Evolutionary conservation across 2,797 vertebrate genomes (phyloP).

Genomic region (Anisognathus igniventris): DNA sequence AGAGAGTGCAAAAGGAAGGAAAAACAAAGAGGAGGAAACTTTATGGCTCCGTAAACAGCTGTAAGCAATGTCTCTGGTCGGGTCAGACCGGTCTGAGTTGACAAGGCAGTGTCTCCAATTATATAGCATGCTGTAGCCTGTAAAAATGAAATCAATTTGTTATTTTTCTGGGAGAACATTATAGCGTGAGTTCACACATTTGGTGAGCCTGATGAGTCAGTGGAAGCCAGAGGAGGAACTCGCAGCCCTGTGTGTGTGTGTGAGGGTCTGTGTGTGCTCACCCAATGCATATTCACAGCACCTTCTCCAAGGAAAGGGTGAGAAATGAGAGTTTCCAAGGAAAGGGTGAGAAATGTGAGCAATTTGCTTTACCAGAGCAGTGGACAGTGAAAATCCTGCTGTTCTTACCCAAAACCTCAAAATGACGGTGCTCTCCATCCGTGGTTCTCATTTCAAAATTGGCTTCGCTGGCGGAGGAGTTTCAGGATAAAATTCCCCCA

Average conservation of each 20-base stretch:
- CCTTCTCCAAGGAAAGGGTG: neutral
- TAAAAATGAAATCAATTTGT: constrained; percentile 74
- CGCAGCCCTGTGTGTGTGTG: neutral
- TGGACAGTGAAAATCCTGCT: neutral
- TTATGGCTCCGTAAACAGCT: constrained; percentile 70
- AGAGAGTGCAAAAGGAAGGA: constrained; percentile 43
- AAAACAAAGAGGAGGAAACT: constrained; percentile 64
- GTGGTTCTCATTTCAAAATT: neutral
- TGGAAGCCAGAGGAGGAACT: neutral
- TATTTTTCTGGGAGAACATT: constrained; percentile 68
- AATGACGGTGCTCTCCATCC: neutral
- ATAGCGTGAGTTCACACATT: constrained; percentile 61
- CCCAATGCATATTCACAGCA: neutral
- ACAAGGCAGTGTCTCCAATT: constrained; percentile 75
- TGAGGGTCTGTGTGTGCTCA: neutral
- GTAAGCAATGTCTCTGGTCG: constrained; percentile 71
- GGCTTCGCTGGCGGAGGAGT: neutral
- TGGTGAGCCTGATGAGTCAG: constrained; percentile 62
- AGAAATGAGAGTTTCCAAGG: neutral
- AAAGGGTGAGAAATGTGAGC: neutral
- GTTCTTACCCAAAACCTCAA: neutral
- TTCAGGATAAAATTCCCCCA: constrained; percentile 45
- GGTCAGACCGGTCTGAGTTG: constrained; percentile 73
- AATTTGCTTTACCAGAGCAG: neutral
- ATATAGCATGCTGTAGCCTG: constrained; percentile 72